Percentiles rank a stretch among this genome's conserved stretches.
These are phyloP conservation scores for Acrossocheilus wenchowensis DNA, from an alignment of 2,797 vertebrate species.

Conservation along the genomic window DNA sequence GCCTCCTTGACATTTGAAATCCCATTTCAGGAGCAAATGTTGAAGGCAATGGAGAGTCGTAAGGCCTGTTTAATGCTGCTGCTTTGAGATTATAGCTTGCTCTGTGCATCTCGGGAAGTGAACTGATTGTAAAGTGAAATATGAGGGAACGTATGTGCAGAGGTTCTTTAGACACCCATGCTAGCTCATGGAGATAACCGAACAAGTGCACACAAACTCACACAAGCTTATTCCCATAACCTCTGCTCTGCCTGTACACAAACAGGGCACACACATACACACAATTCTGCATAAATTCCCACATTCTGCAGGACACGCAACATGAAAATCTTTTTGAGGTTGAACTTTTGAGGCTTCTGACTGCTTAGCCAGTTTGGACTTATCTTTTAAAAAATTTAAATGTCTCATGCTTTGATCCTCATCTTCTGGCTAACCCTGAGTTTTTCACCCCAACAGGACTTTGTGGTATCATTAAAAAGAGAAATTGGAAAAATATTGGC, in stretches of 20 bases:
- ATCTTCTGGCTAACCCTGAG: slow-evolving; percentile 28
- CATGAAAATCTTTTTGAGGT: slow-evolving; percentile 43
- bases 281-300: slow-evolving; percentile 18
- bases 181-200: slow-evolving; percentile 45
- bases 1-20: slow-evolving; percentile 80
- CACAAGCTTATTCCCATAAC: slow-evolving; percentile 19
- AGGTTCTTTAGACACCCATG: slow-evolving; percentile 70
- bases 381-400: slow-evolving; percentile 33
- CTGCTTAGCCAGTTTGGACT: slow-evolving; percentile 37
- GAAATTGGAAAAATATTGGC: slow-evolving; percentile 58
- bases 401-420: slow-evolving; percentile 42
- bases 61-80: slow-evolving; percentile 70
- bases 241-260: slow-evolving; percentile 17
- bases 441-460: neutral
- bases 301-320: slow-evolving; percentile 35
- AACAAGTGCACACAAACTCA: neutral
- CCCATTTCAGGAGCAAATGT: slow-evolving; percentile 80
- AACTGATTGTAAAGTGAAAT: slow-evolving; percentile 70
- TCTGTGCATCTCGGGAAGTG: slow-evolving; percentile 45
- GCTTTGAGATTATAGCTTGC: slow-evolving; percentile 71
- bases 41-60: slow-evolving; percentile 68
- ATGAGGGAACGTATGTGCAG: slow-evolving; percentile 59
- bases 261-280: slow-evolving; percentile 11
- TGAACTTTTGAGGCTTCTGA: slow-evolving; percentile 41
- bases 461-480: slow-evolving; percentile 59